These are phyloP conservation scores for Hyalella azteca DNA, from an alignment of 2,888 invertebrate species.

Conservation along the genomic window DNA sequence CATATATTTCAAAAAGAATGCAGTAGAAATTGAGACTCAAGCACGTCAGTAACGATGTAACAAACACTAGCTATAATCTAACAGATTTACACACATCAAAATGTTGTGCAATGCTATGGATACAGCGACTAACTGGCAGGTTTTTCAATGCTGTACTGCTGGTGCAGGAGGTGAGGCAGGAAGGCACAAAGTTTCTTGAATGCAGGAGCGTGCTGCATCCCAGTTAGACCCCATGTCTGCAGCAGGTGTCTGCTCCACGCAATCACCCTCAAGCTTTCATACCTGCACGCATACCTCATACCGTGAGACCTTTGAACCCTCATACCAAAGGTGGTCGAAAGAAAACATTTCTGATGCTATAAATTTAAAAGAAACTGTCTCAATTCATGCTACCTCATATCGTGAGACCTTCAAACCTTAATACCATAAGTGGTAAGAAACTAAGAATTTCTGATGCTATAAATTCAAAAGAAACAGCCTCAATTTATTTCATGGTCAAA, in stretches of 20 bases:
- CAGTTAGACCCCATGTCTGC: slow-evolving; percentile 67
- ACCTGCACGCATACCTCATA: neutral
- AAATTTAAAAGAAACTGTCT: too few species aligned
- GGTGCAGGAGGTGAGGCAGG: slow-evolving; percentile 66
- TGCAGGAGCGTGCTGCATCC: slow-evolving; percentile 68
- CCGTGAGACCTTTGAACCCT: neutral
- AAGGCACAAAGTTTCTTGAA: slow-evolving; percentile 66
- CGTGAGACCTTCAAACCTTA: neutral
- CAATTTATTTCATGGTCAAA: too few species aligned
- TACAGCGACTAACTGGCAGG: slow-evolving; percentile 61
- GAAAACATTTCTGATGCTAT: too few species aligned
- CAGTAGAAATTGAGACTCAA: too few species aligned
- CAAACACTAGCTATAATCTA: too few species aligned
- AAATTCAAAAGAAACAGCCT: too few species aligned
- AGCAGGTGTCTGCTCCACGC: slow-evolving; percentile 67
- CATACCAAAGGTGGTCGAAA: too few species aligned
- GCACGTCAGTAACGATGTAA: neutral
- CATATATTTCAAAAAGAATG: too few species aligned
- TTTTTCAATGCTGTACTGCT: slow-evolving; percentile 69
- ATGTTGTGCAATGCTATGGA: too few species aligned
- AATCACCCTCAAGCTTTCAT: slow-evolving; percentile 64
- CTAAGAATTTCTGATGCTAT: too few species aligned
- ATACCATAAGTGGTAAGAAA: too few species aligned
- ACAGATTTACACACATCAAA: too few species aligned
- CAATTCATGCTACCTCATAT: neutral